Conservation (phyloP, 2,797 vertebrate species). For the Pitangus sulphuratus region DNA sequence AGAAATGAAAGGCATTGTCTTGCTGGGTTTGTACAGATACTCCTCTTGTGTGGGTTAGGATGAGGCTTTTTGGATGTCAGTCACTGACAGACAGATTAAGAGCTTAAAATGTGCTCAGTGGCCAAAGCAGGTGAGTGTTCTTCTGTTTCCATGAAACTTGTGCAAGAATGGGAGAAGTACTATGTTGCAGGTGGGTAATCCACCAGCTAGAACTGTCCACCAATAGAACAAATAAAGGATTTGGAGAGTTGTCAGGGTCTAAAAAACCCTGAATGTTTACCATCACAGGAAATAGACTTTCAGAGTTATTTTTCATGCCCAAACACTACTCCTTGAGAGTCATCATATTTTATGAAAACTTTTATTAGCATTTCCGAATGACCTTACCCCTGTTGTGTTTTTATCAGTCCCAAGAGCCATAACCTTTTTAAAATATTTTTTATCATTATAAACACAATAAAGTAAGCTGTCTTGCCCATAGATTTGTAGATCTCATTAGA, state of each 20-base stretch:
- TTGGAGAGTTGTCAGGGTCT: constrained; percentile 3
- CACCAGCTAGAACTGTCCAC: background rate
- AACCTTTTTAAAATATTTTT: constrained; percentile 76
- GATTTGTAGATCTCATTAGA: constrained; percentile 80
- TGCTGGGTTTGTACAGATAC: background rate
- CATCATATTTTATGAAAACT: constrained; percentile 76
- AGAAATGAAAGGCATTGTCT: background rate
- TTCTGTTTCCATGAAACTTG: background rate
- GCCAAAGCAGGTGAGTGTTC: background rate
- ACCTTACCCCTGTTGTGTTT: constrained; percentile 70
- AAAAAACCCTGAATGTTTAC: constrained; percentile 30
- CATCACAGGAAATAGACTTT: constrained; percentile 52
- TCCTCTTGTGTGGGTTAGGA: background rate
- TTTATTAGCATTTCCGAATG: constrained; percentile 77
- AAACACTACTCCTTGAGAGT: constrained; percentile 65
- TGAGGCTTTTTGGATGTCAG: background rate
- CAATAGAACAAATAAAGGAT: constrained; percentile 25
- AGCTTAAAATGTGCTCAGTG: background rate
- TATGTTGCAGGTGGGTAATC: constrained; percentile 2
- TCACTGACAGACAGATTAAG: background rate
- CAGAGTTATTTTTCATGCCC: constrained; percentile 59
- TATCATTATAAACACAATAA: constrained; percentile 77
- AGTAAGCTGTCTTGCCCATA: constrained; percentile 65
- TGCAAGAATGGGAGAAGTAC: background rate
- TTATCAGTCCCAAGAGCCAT: constrained; percentile 71